Evolutionary conservation across 2,888 invertebrate genomes (phyloP).

Genomic region (Lepidochrysops patricia): DNA sequence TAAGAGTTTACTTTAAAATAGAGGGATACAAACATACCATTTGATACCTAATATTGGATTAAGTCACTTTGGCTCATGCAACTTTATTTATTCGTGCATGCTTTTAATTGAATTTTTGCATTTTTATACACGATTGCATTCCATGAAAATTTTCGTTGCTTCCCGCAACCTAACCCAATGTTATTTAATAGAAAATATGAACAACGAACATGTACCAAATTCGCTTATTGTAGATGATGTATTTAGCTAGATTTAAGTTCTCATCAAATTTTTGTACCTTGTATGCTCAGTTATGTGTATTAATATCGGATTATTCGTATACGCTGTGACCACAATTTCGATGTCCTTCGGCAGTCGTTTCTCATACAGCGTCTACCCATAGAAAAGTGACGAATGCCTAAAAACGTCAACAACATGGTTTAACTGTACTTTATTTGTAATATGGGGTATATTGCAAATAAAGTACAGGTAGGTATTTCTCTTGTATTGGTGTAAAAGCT

Average conservation of each 20-base stretch:
- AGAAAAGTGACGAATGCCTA: too few relatives aligned
- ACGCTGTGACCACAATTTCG: too few relatives aligned
- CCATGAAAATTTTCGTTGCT: constrained; percentile 43
- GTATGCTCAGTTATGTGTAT: constrained; percentile 5
- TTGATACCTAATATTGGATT: neutral
- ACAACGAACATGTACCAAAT: constrained; percentile 74
- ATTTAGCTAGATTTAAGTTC: constrained; percentile 60
- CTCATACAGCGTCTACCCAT: too few relatives aligned
- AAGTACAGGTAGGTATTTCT: neutral
- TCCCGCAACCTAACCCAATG: constrained; percentile 24
- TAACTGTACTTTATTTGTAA: too few relatives aligned
- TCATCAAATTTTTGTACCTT: constrained; percentile 37
- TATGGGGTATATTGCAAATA: too few relatives aligned
- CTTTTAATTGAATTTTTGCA: neutral
- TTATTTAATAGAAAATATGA: constrained; percentile 36
- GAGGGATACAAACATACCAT: neutral
- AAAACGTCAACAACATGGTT: too few relatives aligned
- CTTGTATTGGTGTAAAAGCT: neutral
- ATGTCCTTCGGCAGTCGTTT: too few relatives aligned
- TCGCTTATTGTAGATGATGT: constrained; percentile 58
- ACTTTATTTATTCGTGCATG: neutral
- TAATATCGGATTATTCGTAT: neutral
- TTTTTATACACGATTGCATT: constrained; percentile 38
- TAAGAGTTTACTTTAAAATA: neutral
- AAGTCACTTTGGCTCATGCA: neutral